A percentile compares a stretch with the other conserved stretches of the same genome.
Conservation (phyloP, 2,113 vertebrate genomes). For the Mionectes macconnelli region DNA sequence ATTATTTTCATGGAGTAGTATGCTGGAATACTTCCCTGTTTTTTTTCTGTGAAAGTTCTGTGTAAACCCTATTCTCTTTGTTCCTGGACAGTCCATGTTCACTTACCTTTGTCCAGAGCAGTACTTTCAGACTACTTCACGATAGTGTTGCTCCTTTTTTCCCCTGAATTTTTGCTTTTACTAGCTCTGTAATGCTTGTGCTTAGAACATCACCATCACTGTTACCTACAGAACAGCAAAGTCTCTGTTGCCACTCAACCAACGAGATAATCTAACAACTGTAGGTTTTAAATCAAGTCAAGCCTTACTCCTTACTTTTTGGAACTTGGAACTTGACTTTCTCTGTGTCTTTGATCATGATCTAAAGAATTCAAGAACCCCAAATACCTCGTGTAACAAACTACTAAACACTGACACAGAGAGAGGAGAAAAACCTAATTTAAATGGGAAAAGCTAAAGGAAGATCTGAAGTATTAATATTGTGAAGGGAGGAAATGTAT, state of each 20-base stretch:
- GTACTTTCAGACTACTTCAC: background rate
- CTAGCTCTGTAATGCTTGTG: background rate
- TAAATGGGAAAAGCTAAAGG: background rate
- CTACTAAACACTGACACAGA: background rate
- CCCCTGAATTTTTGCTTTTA: background rate
- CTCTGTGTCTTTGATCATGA: background rate
- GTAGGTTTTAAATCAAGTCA: background rate
- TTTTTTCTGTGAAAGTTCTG: background rate
- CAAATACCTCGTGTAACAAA: background rate
- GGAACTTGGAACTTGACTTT: background rate
- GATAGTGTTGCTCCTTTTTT: background rate
- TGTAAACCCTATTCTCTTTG: background rate
- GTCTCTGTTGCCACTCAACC: background rate
- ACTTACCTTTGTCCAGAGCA: background rate
- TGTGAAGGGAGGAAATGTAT: background rate
- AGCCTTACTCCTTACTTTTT: background rate
- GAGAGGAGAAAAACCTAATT: background rate
- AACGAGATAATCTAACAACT: background rate
- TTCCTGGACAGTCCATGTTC: background rate
- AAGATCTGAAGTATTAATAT: background rate
- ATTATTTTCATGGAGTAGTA: background rate
- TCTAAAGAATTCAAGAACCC: background rate
- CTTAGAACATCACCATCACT: background rate
- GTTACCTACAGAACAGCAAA: background rate
- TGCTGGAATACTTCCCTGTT: background rate